phyloP scores from a whole-genome alignment of 2,888 invertebrate species.

The Yponomeuta plumbellus region DNA sequence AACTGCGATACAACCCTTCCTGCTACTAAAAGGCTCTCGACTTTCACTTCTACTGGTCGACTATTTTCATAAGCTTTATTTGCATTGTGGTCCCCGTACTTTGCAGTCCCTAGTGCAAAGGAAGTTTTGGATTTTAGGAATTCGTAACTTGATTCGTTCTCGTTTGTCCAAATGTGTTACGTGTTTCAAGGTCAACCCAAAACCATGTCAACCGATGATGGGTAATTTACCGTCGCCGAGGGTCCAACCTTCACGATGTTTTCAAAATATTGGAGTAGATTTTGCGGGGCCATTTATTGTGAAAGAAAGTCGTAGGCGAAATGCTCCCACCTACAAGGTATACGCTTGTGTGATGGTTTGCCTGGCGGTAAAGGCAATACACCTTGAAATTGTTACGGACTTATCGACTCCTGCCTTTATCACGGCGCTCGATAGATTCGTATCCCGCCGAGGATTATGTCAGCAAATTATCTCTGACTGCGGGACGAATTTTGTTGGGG shows the following conservation, averaged over 20 bases:
- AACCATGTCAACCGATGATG: constrained; percentile 19
- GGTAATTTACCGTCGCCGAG: constrained; percentile 22
- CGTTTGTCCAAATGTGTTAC: constrained; percentile 16
- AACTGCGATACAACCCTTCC: constrained; percentile 6
- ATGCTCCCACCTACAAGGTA: constrained; percentile 16
- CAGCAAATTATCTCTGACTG: constrained; percentile 28
- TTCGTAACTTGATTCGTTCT: constrained; percentile 11
- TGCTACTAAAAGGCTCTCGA: constrained; percentile 8
- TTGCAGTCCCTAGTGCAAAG: constrained; percentile 15
- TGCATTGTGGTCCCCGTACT: constrained; percentile 15
- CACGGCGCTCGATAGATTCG: constrained; percentile 19
- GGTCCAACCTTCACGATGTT: constrained; percentile 17
- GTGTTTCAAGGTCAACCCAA: constrained; percentile 16
- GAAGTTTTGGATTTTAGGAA: constrained; percentile 15
- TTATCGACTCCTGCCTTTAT: constrained; percentile 29
- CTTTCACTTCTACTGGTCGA: constrained; percentile 11
- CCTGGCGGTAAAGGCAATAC: constrained; percentile 26
- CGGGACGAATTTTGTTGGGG: constrained; percentile 34
- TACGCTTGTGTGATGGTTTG: constrained; percentile 25
- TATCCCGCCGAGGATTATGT: constrained; percentile 22
- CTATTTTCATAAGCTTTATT: constrained; percentile 13
- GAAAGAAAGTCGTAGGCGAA: constrained; percentile 17
- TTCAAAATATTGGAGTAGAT: constrained; percentile 23
- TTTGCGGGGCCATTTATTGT: constrained; percentile 24
- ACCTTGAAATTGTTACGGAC: constrained; percentile 27